Evolutionary conservation across 2,797 vertebrate species (phyloP), one percentile per base, ranked within the genome.

Genomic region (Ceryle rudis): DNA sequence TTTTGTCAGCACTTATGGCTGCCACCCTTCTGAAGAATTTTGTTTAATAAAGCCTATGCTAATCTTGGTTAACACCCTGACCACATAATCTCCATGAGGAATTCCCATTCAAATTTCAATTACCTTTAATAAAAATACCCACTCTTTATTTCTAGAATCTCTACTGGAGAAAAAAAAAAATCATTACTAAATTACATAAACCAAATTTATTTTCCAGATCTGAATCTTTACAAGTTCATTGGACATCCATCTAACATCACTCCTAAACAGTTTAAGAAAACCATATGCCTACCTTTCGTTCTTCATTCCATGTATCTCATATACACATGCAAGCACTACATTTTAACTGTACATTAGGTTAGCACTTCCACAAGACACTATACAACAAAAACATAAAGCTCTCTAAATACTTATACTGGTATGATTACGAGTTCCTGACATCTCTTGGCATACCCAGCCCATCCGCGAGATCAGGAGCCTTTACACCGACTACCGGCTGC

Each of bases 381-480:
- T 3, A 39, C 7, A 42, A 9, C 16, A 46, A 35, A 44, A 9
- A 33, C 6, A 1, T 4, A 20, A 20, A 79, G 10, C 31, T 52
- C 22, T n/a, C 25, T 22, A 3, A 74, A 37, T 25, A 33, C 14
- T 33, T 33, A 5, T 22, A 14, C 11, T 4, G 14, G 6, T 10
- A 14, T 1, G 4, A 58, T 22, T 41, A 14, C 17, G 4, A 58
- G 25, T 20, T 65, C 31, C 65, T 2, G 15, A 7, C 12, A 20
- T 15, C 14, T 23, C 15, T 9, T 25, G 26, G 5, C 23, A 20
- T 3, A 33, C 10, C 14, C 51, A 64, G 31, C 4, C 14, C 54
- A 13, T 0, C 19, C 2, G 10, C 41, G 52, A 15, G 21, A 23
- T 2, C 1, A 16, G 14, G 6, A 23, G 10, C 8, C 47, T 46